These are phyloP conservation scores for Aphelinus certus DNA, from an alignment of 1,140 invertebrate species.

Conservation along the genomic window DNA sequence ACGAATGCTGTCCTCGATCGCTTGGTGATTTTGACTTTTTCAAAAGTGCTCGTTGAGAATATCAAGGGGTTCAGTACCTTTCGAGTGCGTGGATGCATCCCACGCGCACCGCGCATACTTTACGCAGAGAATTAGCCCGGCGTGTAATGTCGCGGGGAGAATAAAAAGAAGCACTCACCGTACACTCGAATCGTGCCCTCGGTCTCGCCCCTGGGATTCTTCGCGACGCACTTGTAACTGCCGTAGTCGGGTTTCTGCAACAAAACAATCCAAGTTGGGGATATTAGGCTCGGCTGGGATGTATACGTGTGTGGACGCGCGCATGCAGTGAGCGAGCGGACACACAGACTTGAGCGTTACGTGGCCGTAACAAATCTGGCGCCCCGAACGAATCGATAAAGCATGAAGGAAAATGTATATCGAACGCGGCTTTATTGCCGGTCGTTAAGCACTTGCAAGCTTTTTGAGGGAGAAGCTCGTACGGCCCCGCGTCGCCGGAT, in stretches of 20 bases:
- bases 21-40: too few species aligned
- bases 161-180: constrained; percentile 74
- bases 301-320: too few species aligned
- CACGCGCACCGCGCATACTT: too few species aligned
- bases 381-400: constrained; percentile 29
- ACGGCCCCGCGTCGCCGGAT: constrained; percentile 3
- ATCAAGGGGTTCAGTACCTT: constrained; percentile 15
- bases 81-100: background rate
- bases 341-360: background rate
- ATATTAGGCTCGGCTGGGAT: too few species aligned
- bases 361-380: constrained; percentile 17
- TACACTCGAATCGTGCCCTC: constrained; percentile 91
- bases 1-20: too few species aligned
- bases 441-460: constrained; percentile 33
- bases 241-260: constrained; percentile 76
- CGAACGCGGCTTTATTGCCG: constrained; percentile 32
- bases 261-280: background rate
- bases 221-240: constrained; percentile 91
- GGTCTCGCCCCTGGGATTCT: constrained; percentile 91
- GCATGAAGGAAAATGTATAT: constrained; percentile 18
- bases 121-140: too few species aligned
- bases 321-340: background rate
- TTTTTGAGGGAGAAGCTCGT: too few species aligned
- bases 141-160: background rate
- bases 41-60: too few species aligned